Percentiles rank a stretch among this genome's conserved stretches.
Evolutionary conservation across 2,113 vertebrate species (phyloP).

Genomic region (Hemiprocne comata): DNA sequence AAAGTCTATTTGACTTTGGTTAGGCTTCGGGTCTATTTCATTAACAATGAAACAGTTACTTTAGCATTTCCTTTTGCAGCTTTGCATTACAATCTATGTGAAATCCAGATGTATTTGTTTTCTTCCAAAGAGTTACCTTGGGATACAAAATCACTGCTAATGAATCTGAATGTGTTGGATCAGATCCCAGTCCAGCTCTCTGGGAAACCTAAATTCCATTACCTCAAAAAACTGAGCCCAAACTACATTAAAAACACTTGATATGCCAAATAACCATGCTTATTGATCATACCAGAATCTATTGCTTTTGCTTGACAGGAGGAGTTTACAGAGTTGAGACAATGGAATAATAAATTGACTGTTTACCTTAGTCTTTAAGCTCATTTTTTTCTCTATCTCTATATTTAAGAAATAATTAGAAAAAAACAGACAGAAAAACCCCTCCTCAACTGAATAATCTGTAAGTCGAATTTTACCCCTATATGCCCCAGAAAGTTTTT

Average conservation of each 20-base stretch:
- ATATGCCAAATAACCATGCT: neutral
- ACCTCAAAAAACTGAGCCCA: conserved; percentile 3
- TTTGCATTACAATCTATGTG: conserved; percentile 42
- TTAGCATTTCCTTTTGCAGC: conserved; percentile 60
- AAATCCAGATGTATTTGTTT: conserved; percentile 72
- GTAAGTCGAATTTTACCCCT: neutral
- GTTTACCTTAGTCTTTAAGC: neutral
- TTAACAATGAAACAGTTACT: conserved; percentile 30
- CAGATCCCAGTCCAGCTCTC: conserved; percentile 25
- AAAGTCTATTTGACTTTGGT: neutral
- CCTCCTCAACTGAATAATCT: neutral
- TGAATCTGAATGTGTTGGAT: conserved; percentile 52
- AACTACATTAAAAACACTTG: neutral
- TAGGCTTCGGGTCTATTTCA: neutral
- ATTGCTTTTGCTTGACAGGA: neutral
- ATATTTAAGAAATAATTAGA: neutral
- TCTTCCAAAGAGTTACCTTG: conserved; percentile 66
- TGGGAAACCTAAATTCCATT: conserved; percentile 54
- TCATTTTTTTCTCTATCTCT: neutral
- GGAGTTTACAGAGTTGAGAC: neutral
- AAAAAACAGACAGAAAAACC: neutral
- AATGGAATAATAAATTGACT: neutral
- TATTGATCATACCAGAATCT: neutral
- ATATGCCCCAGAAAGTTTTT: neutral
- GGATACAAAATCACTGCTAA: conserved; percentile 54